Conservation (phyloP, 92 coral and sea anemone genomes). For the Epizoanthus scotinus region DNA sequence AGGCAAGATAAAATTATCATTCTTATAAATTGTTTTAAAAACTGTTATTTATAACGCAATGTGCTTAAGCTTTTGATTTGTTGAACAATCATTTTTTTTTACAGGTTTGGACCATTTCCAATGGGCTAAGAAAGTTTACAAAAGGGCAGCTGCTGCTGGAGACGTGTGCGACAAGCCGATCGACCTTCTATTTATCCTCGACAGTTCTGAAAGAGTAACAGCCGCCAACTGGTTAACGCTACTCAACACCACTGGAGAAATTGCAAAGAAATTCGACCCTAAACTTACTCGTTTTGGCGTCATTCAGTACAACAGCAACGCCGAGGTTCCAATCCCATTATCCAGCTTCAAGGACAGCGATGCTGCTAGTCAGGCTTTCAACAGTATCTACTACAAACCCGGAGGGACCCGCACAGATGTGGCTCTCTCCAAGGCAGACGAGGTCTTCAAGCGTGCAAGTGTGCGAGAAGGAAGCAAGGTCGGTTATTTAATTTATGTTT, state of each 20-base stretch:
- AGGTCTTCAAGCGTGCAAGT: slow-evolving; percentile 72
- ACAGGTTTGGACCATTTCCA: background rate
- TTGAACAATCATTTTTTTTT: background rate
- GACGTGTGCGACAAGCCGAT: slow-evolving; percentile 70
- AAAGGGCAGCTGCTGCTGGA: background rate
- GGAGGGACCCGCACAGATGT: slow-evolving; percentile 92
- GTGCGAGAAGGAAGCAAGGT: slow-evolving; percentile 75
- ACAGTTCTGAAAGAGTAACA: slow-evolving; percentile 92
- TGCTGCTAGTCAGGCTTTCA: slow-evolving; percentile 61
- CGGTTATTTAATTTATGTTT: background rate
- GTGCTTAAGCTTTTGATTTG: no score
- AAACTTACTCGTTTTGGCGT: slow-evolving; percentile 75
- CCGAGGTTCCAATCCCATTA: slow-evolving; percentile 75
- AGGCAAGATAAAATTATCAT: background rate
- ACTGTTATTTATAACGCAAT: no score
- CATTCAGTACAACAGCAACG: slow-evolving; percentile 74
- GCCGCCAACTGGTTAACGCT: slow-evolving; percentile 81
- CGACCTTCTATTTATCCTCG: slow-evolving; percentile 83
- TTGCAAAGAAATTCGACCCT: slow-evolving; percentile 65
- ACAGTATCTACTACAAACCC: slow-evolving; percentile 74
- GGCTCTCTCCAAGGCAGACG: slow-evolving; percentile 72
- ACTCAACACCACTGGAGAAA: slow-evolving; percentile 60
- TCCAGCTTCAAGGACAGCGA: slow-evolving; percentile 60
- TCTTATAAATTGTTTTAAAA: background rate
- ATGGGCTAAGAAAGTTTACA: background rate